Evolutionary conservation across 2,113 vertebrate genomes (phyloP).

Genomic region (Hippolais icterina): DNA sequence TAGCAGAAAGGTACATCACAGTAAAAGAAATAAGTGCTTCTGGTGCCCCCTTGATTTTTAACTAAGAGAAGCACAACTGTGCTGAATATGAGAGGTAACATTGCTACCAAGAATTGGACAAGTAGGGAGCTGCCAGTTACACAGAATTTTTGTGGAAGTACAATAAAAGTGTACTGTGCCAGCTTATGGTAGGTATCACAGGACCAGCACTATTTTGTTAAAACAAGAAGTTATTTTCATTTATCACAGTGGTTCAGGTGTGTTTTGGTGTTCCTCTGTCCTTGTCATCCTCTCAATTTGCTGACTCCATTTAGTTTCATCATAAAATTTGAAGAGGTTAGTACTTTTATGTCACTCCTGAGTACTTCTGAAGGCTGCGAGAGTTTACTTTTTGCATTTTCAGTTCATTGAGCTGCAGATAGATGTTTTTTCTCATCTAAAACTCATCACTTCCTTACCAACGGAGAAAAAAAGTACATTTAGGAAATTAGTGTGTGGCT

Average conservation of each 20-base stretch:
- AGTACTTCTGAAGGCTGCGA: conserved; percentile 18
- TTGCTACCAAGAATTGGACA: not conserved
- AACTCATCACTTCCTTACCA: conserved; percentile 36
- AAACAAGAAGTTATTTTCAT: not conserved
- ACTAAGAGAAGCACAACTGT: not conserved
- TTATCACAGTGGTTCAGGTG: conserved; percentile 33
- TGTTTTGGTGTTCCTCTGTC: not conserved
- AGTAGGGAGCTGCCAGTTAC: not conserved
- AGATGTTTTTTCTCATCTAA: conserved; percentile 51
- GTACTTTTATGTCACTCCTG: not conserved
- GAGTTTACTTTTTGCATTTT: conserved; percentile 42
- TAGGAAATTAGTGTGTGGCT: conserved; percentile 51
- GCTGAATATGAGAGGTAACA: not conserved
- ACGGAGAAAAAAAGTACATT: not conserved
- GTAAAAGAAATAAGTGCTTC: not conserved
- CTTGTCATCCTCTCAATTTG: conserved; percentile 1
- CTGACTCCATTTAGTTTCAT: conserved; percentile 36
- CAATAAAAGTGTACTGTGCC: not conserved
- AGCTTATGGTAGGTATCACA: not conserved
- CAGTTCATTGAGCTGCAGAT: conserved; percentile 49
- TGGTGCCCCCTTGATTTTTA: not conserved
- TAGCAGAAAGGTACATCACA: not conserved
- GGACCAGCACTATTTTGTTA: not conserved
- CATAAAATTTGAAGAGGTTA: conserved; percentile 36
- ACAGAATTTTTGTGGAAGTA: conserved; percentile 10